Percentiles rank a stretch among this genome's conserved stretches.
phyloP scores from a whole-genome alignment of 2,797 vertebrate genomes.

The Rhyacichthys aspro region DNA sequence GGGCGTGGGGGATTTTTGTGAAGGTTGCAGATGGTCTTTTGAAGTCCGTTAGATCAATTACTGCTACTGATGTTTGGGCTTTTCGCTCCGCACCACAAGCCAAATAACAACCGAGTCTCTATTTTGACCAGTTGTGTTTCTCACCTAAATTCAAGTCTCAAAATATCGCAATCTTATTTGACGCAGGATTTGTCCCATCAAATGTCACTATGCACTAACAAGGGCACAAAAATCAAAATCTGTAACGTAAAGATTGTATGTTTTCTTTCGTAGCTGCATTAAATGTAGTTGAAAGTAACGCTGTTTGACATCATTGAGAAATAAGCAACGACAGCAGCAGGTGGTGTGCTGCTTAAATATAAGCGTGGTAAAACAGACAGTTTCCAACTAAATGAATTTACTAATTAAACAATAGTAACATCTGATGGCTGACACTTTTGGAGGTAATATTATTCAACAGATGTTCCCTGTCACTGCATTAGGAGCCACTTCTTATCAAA shows the following conservation, averaged over 20 bases:
- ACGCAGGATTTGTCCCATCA: too few species aligned
- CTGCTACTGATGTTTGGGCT: constrained; percentile 15
- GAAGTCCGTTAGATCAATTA: constrained; percentile 17
- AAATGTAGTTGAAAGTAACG: too few species aligned
- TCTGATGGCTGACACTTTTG: constrained; percentile 1
- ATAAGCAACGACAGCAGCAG: constrained; percentile 53
- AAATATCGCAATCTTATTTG: too few species aligned
- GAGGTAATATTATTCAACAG: constrained; percentile 3
- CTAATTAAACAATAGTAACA: constrained; percentile 13
- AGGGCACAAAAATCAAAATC: too few species aligned
- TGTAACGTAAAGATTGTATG: too few species aligned
- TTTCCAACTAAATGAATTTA: constrained; percentile 1
- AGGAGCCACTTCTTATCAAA: not conserved
- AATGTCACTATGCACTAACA: too few species aligned
- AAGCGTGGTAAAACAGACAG: constrained; percentile 10
- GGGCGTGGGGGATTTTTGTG: constrained; percentile 22
- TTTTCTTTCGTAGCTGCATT: too few species aligned
- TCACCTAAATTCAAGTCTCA: too few species aligned
- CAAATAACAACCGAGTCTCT: constrained; percentile 31
- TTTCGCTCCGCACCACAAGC: constrained; percentile 21
- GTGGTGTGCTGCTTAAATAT: constrained; percentile 18
- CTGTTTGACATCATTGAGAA: constrained; percentile 34
- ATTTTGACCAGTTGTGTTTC: not conserved
- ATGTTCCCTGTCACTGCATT: constrained; percentile 8
- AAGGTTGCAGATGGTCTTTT: constrained; percentile 31